These are phyloP conservation scores for Ptychochromis oligacanthus DNA, from an alignment of 2,113 vertebrate species.

Conservation along the genomic window DNA sequence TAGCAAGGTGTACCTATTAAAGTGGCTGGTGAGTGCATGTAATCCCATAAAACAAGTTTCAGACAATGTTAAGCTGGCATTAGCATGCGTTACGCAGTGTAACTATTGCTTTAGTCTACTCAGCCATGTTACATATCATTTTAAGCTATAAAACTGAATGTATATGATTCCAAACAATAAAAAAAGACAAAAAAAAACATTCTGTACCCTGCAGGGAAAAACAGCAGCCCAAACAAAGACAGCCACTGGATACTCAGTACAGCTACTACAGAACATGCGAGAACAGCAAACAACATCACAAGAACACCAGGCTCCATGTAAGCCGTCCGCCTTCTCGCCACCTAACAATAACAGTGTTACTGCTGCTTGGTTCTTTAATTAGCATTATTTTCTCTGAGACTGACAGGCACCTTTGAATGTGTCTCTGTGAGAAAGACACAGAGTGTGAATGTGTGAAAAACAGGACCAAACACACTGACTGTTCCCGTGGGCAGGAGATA, in stretches of 20 bases:
- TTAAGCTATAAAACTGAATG: neutral
- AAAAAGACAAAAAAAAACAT: neutral
- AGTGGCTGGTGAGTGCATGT: no score
- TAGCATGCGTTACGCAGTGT: neutral
- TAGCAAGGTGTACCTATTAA: no score
- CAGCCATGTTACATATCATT: neutral
- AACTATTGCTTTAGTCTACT: neutral
- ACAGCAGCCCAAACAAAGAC: neutral
- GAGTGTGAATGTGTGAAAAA: slow-evolving; percentile 42
- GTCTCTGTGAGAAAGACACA: slow-evolving; percentile 20
- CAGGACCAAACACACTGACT: slow-evolving; percentile 39
- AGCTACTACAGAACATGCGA: slow-evolving; percentile 1
- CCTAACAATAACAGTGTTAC: slow-evolving; percentile 34
- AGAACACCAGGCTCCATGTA: slow-evolving; percentile 35
- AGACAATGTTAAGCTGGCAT: no score
- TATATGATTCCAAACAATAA: neutral
- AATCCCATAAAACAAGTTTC: no score
- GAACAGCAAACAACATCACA: slow-evolving; percentile 26
- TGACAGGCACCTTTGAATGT: slow-evolving; percentile 51
- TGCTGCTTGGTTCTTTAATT: slow-evolving; percentile 51
- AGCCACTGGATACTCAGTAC: neutral
- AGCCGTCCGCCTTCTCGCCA: slow-evolving; percentile 37
- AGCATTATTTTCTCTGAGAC: slow-evolving; percentile 29
- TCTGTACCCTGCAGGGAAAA: neutral
- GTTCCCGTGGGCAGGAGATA: slow-evolving; percentile 64